Percentiles rank a stretch among this genome's conserved stretches.
Conservation (phyloP, 1,140 invertebrate genomes). For the Drosophila ambigua region DNA sequence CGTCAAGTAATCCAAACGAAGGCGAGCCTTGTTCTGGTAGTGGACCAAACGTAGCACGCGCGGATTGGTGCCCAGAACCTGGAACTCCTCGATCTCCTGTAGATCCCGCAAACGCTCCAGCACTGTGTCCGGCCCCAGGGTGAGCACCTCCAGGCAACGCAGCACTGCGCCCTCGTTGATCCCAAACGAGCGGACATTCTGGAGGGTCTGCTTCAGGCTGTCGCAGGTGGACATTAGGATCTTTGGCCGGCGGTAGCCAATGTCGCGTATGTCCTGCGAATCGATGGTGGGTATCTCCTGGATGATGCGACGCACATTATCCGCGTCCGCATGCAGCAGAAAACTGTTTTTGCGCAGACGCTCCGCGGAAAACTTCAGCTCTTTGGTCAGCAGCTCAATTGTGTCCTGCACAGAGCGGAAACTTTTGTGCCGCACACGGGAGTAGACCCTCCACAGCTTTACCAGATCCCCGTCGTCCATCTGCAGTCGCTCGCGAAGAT, state of each 20-base stretch:
- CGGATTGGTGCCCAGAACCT: slow-evolving; percentile 85
- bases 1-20: slow-evolving; percentile 85
- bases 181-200: slow-evolving; percentile 84
- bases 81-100: slow-evolving; percentile 85
- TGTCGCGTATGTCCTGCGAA: slow-evolving; percentile 84
- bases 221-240: slow-evolving; percentile 85
- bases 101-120: slow-evolving; percentile 84
- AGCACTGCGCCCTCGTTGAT: slow-evolving; percentile 84
- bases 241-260: slow-evolving; percentile 84
- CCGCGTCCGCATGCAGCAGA: slow-evolving; percentile 85
- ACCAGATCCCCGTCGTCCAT: slow-evolving; percentile 84
- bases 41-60: slow-evolving; percentile 85
- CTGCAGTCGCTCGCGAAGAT: slow-evolving; percentile 84
- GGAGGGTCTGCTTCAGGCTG: slow-evolving; percentile 84
- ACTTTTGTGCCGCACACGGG: slow-evolving; percentile 85
- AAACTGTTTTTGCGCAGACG: slow-evolving; percentile 85
- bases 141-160: slow-evolving; percentile 85
- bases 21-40: slow-evolving; percentile 85
- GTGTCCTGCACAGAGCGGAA: slow-evolving; percentile 85
- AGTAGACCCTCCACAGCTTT: slow-evolving; percentile 85
- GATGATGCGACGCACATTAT: slow-evolving; percentile 85
- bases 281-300: slow-evolving; percentile 84
- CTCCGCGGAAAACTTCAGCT: slow-evolving; percentile 84
- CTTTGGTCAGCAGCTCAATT: slow-evolving; percentile 83
- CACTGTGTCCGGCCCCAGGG: slow-evolving; percentile 85